Evolutionary conservation across 2,113 vertebrate genomes (phyloP).

Genomic region (Myotis lucifugus): DNA sequence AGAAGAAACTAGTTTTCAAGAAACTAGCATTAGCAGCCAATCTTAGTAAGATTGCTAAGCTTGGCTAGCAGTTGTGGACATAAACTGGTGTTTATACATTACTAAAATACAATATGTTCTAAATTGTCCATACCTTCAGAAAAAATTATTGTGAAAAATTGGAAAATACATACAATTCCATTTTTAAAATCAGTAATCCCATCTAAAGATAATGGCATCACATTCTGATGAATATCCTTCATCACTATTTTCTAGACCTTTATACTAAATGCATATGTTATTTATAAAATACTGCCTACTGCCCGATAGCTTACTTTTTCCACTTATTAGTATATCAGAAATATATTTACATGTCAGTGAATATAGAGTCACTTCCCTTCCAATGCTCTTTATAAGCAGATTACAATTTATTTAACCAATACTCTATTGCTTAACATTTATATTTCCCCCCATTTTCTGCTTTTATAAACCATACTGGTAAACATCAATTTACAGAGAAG

Average conservation of each 20-base stretch:
- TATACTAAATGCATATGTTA: neutral
- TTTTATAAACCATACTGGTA: neutral
- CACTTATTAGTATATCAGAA: neutral
- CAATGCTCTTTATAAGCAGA: neutral
- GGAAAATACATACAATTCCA: neutral
- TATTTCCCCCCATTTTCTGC: neutral
- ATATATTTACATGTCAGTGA: neutral
- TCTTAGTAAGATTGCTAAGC: neutral
- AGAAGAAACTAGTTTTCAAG: constrained; percentile 2
- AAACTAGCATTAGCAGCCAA: neutral
- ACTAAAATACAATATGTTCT: neutral
- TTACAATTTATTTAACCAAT: neutral
- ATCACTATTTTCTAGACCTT: neutral
- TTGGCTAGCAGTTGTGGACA: neutral
- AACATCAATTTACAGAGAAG: neutral
- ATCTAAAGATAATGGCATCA: neutral
- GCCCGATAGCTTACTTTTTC: neutral
- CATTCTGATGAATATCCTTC: neutral
- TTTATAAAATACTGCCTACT: neutral
- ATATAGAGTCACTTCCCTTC: neutral
- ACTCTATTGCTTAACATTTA: neutral
- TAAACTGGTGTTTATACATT: neutral
- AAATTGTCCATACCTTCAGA: neutral
- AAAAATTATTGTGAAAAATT: constrained; percentile 22
- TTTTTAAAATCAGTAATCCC: neutral